phyloP scores from a whole-genome alignment of 2,888 invertebrate species.

The Odontothrips loti region DNA sequence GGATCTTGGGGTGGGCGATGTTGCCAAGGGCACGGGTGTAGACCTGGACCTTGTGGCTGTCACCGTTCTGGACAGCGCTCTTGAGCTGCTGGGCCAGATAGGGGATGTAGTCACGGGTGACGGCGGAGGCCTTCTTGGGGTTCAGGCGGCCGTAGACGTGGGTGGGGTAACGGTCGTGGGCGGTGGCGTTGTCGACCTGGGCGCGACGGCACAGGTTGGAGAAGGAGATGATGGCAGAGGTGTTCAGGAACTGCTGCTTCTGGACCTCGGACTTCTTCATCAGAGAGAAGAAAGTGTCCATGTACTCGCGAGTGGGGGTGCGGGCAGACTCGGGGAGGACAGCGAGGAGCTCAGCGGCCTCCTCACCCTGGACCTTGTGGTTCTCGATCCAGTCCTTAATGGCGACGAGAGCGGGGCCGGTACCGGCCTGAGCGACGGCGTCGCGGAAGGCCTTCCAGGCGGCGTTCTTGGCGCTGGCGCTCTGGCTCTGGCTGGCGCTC shows the following conservation, averaged over 20 bases:
- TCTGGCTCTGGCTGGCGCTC: slow-evolving; percentile 45
- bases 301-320: slow-evolving; percentile 60
- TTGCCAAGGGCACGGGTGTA: slow-evolving; percentile 63
- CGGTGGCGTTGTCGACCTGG: slow-evolving; percentile 55
- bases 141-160: slow-evolving; percentile 61
- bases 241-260: slow-evolving; percentile 53
- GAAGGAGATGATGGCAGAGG: slow-evolving; percentile 57
- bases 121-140: slow-evolving; percentile 52
- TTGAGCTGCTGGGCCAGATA: slow-evolving; percentile 54
- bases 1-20: slow-evolving; percentile 58
- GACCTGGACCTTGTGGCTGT: slow-evolving; percentile 56
- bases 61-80: slow-evolving; percentile 53
- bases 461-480: slow-evolving; percentile 44
- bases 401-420: slow-evolving; percentile 60
- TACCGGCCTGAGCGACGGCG: slow-evolving; percentile 62
- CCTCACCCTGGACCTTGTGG: slow-evolving; percentile 52
- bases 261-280: slow-evolving; percentile 53
- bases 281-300: slow-evolving; percentile 58
- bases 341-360: slow-evolving; percentile 58
- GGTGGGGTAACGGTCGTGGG: slow-evolving; percentile 59
- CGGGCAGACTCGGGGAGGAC: slow-evolving; percentile 54
- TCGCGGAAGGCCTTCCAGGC: slow-evolving; percentile 60
- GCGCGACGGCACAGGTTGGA: slow-evolving; percentile 58
- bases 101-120: slow-evolving; percentile 57
- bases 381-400: slow-evolving; percentile 57